phyloP scores from a whole-genome alignment of 2,797 vertebrate genomes.

The Cuniculus paca region DNA sequence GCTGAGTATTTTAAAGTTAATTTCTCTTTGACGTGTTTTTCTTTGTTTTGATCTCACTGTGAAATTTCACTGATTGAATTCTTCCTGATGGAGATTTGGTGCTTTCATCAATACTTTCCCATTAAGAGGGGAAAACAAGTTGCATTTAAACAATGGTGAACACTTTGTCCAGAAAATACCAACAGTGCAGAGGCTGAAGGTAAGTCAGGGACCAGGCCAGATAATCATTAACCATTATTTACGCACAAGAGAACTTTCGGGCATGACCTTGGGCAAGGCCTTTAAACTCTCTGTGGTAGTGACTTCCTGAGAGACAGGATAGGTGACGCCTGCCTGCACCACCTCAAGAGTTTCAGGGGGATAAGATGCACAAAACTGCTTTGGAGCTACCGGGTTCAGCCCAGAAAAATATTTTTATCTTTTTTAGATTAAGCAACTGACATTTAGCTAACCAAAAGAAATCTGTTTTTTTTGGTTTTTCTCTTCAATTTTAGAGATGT shows the following conservation, averaged over 20 bases:
- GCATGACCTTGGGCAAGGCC: neutral
- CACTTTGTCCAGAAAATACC: neutral
- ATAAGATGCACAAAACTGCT: slow-evolving; percentile 44
- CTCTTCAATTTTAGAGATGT: slow-evolving; percentile 75
- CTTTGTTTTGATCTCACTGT: neutral
- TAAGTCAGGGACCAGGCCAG: neutral
- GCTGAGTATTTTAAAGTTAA: slow-evolving; percentile 43
- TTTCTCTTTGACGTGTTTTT: slow-evolving; percentile 50
- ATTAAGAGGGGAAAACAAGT: neutral
- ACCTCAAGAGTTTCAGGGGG: neutral
- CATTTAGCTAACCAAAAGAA: slow-evolving; percentile 81
- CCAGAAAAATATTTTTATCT: slow-evolving; percentile 77
- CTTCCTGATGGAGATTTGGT: neutral
- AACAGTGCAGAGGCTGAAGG: neutral
- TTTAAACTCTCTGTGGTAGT: neutral
- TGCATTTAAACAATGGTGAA: neutral
- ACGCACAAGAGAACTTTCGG: neutral
- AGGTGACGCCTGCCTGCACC: neutral
- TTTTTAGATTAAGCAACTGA: slow-evolving; percentile 80
- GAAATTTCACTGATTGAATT: slow-evolving; percentile 58
- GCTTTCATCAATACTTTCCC: slow-evolving; percentile 39
- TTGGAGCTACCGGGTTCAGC: slow-evolving; percentile 54
- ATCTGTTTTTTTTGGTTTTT: slow-evolving; percentile 66
- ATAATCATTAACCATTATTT: neutral
- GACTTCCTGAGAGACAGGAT: neutral